Conservation (phyloP, 2,888 invertebrate genomes). For the Ennomos fuscantarius region DNA sequence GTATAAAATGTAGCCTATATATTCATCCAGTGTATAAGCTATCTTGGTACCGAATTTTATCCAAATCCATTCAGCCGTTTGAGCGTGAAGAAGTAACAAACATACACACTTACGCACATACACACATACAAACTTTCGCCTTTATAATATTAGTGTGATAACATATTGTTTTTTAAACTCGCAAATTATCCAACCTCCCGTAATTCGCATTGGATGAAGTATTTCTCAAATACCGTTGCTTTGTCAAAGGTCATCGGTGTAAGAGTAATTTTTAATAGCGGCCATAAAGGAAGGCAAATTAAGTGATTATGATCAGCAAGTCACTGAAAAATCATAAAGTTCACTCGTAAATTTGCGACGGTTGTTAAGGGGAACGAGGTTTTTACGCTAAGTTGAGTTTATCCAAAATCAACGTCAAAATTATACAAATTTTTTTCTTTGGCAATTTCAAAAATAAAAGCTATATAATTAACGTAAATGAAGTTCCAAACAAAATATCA, state of each 20-base stretch:
- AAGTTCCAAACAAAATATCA: no score
- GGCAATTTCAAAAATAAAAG: no score
- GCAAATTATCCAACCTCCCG: slow-evolving; percentile 10
- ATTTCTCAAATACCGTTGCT: slow-evolving; percentile 9
- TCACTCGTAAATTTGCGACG: slow-evolving; percentile 45
- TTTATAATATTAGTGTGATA: neutral
- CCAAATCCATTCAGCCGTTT: no score
- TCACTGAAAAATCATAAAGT: slow-evolving; percentile 48
- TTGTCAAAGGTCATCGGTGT: slow-evolving; percentile 21
- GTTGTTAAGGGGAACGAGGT: slow-evolving; percentile 37
- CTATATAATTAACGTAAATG: no score
- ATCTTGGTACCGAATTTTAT: no score
- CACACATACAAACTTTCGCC: no score
- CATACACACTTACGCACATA: no score
- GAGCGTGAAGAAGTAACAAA: no score
- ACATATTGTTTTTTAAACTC: slow-evolving; percentile 11
- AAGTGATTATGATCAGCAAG: slow-evolving; percentile 56
- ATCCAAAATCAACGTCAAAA: neutral
- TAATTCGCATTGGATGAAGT: slow-evolving; percentile 8
- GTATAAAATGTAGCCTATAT: no score
- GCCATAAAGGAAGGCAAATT: slow-evolving; percentile 52
- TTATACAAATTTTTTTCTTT: no score
- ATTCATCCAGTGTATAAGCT: no score
- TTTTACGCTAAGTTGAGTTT: neutral
- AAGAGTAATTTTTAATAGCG: slow-evolving; percentile 40